Evolutionary conservation across 2,797 vertebrate species (phyloP).

Genomic region (Limosa lapponica): DNA sequence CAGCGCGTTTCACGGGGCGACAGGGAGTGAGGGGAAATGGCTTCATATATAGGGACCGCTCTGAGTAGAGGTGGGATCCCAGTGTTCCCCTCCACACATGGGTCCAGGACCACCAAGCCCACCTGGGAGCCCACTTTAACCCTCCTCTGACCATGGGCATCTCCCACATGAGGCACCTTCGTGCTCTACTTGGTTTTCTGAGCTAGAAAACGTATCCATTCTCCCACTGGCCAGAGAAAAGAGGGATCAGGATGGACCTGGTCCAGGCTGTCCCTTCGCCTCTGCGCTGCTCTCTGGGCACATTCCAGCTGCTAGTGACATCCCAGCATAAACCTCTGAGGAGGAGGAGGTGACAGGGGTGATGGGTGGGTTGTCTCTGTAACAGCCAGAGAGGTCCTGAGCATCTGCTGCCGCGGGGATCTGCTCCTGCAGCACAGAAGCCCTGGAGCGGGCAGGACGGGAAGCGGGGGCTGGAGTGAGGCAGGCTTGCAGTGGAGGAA

Average conservation of each 20-base stretch:
- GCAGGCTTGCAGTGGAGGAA: background rate
- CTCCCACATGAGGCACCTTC: too few species aligned
- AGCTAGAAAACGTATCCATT: too few species aligned
- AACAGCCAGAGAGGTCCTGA: background rate
- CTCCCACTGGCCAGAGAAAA: background rate
- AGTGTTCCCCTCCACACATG: accelerated
- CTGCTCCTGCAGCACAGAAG: background rate
- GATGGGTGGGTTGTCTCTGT: accelerated
- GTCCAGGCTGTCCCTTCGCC: background rate
- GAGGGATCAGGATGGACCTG: background rate
- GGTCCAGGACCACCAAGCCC: background rate
- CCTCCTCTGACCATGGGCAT: too few species aligned
- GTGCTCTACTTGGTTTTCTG: too few species aligned
- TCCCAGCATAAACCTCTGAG: accelerated
- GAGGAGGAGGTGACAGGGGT: background rate
- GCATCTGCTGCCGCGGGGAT: accelerated
- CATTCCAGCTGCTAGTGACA: background rate
- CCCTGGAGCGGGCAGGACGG: accelerated
- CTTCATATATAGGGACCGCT: accelerated
- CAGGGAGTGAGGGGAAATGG: background rate
- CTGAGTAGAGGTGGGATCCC: background rate
- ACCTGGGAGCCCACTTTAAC: background rate
- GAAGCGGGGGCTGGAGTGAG: background rate
- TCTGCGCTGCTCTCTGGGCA: background rate
- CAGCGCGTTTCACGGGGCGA: accelerated